phyloP scores from a whole-genome alignment of 2,113 vertebrate genomes.

The Hoplias malabaricus region DNA sequence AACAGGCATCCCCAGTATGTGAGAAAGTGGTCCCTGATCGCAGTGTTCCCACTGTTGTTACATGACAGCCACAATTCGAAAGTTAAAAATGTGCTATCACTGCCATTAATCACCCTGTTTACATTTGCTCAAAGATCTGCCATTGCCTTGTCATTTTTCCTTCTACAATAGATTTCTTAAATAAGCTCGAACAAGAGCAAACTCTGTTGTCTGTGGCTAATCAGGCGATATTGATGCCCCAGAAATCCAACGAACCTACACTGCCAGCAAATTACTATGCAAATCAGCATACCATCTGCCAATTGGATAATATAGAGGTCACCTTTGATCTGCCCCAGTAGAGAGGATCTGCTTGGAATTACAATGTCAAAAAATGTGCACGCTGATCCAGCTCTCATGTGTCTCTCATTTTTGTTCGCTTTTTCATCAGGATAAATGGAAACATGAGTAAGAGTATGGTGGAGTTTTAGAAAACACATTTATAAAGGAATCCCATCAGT shows the following conservation, averaged over 20 bases:
- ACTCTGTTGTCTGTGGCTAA: background rate
- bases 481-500: background rate
- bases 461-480: background rate
- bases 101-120: background rate
- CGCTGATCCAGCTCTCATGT: constrained; percentile 9
- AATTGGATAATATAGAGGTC: background rate
- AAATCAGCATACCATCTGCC: background rate
- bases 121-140: background rate
- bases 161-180: background rate
- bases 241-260: background rate
- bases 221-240: background rate
- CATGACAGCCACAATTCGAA: background rate
- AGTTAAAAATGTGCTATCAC: background rate
- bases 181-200: background rate
- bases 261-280: background rate
- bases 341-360: background rate
- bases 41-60: constrained; percentile 4
- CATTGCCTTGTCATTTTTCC: background rate
- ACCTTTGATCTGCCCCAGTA: constrained; percentile 2
- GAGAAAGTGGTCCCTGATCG: background rate
- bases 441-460: constrained; percentile 14
- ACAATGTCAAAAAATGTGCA: background rate
- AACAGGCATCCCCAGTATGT: background rate
- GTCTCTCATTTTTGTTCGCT: constrained; percentile 3
- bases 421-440: constrained; percentile 6